Percentiles rank a stretch among this genome's conserved stretches.
phyloP scores from a whole-genome alignment of 2,797 vertebrate species.

The Numenius phaeopus region DNA sequence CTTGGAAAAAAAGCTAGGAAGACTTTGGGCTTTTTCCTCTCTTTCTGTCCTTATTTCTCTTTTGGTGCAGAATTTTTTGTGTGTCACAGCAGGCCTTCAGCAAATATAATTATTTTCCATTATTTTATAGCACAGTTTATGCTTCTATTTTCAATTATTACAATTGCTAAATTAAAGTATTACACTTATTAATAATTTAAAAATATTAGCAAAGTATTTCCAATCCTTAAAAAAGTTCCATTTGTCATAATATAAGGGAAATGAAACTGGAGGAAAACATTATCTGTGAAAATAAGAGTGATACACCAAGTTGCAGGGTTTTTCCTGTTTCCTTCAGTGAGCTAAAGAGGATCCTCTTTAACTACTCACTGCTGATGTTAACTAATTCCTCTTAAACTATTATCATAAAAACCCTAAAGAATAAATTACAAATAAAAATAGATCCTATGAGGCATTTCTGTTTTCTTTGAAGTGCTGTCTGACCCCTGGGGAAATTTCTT shows the following conservation, averaged over 20 bases:
- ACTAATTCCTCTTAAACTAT: neutral
- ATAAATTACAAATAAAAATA: neutral
- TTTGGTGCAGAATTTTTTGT: neutral
- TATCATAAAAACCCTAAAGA: neutral
- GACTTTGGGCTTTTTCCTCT: neutral
- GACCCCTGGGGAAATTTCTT: neutral
- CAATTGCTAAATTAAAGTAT: neutral
- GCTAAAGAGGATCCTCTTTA: neutral
- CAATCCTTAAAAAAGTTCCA: neutral
- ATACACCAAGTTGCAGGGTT: neutral
- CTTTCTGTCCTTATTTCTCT: neutral
- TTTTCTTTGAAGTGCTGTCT: neutral
- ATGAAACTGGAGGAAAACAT: neutral
- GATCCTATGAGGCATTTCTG: neutral
- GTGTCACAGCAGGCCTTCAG: neutral
- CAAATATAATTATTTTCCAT: neutral
- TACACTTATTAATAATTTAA: neutral
- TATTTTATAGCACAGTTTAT: neutral
- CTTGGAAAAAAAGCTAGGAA: neutral
- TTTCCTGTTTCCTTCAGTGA: neutral
- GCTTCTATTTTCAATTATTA: neutral
- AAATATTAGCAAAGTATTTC: neutral
- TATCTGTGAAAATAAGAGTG: neutral
- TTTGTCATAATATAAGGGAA: neutral
- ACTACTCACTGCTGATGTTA: neutral